Evolutionary conservation across 1,140 invertebrate genomes (phyloP), one percentile per base, ranked within the genome.

Genomic region (Zaprionus tsacasi): DNA sequence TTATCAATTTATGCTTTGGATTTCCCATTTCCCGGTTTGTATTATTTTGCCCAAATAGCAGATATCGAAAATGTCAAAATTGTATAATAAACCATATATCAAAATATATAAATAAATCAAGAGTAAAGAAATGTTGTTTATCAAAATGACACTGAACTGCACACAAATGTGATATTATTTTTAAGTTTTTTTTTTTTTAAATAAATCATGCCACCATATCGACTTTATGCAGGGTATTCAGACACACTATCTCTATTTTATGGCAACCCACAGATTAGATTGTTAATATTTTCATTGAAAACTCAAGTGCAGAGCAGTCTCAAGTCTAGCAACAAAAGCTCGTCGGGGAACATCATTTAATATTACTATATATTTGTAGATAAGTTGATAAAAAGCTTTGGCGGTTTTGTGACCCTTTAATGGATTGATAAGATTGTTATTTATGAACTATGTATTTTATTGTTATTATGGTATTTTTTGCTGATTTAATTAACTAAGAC

Each of bases 1-100:
- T 55, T 74, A 63, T 74, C 57, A 52, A 45, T 55, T 40, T 4
- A 33, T 7, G 15, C 43, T 55, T 60, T 36, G 25, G 36, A 73
- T 45, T 68, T 50, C 35, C 25, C n/a, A 56, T 63, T 63, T 74
- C 59, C 71, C 55, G 71, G 33, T 63, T 57, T 13, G 2, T n/a
- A 27, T 63, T 63, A 0, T 66, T 38, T 66, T 74, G 30, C 40
- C 50, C 27, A 30, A 6, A 4, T 30, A 30, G 27, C 27, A 30
- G 3, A 21, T 21, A 17, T 6, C 1, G 10, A 6, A 4, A 30
- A 50, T 25, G n/a, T 12, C 10, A 25, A 15, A 63, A 56, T 25
- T 50, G 13, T 7, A n/a, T 35, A 33, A 12, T 35, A 17, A 10
- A 21, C 21, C 21, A 21, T 21, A 21, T 56, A 38, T 13, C 7